Evolutionary conservation across 2,888 invertebrate genomes (phyloP).

Genomic region (Netelia melanura): DNA sequence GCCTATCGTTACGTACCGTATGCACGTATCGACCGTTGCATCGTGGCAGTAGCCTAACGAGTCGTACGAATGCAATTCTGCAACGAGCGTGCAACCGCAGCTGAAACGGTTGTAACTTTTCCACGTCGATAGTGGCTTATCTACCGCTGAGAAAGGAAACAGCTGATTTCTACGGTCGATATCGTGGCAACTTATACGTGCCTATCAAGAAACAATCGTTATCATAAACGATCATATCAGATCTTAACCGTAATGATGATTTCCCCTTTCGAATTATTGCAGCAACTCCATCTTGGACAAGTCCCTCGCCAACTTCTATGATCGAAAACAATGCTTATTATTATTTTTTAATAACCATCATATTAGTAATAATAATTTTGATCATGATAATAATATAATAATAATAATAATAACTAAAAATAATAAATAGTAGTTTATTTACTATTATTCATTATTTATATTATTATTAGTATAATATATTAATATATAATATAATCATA

Average conservation of each 20-base stretch:
- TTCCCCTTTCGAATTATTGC: not conserved
- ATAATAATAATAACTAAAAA: not conserved
- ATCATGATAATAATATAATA: not conserved
- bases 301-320: conserved; percentile 44
- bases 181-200: not conserved
- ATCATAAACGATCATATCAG: not conserved
- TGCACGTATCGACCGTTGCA: not conserved
- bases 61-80: not conserved
- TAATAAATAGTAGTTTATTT: not conserved
- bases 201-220: not conserved
- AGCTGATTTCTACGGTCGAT: conserved; percentile 20
- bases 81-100: not conserved
- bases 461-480: too few relatives aligned
- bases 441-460: too few relatives aligned
- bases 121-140: conserved; percentile 4
- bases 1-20: not conserved
- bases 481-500: too few relatives aligned
- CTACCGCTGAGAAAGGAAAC: conserved; percentile 12
- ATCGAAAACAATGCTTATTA: not conserved
- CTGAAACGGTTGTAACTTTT: not conserved
- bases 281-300: conserved; percentile 13
- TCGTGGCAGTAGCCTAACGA: conserved; percentile 10
- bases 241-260: not conserved
- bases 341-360: not conserved
- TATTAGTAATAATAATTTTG: not conserved